These are phyloP conservation scores for Papilio polytes DNA, from an alignment of 1,140 invertebrate species.

Conservation along the genomic window DNA sequence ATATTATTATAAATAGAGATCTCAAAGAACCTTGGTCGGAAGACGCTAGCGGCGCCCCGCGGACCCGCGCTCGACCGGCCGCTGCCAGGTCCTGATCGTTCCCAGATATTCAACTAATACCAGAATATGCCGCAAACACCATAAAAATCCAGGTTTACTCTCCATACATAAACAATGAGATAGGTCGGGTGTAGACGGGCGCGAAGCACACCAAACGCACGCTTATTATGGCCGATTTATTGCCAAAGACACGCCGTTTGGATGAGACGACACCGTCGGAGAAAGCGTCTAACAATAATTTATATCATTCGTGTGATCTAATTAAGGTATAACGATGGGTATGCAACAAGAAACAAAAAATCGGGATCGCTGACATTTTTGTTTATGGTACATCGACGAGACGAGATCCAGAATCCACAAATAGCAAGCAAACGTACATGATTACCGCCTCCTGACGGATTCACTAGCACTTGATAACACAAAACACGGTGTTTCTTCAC, in stretches of 20 bases:
- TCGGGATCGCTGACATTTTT: conserved; percentile 85
- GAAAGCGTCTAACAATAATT: conserved; percentile 80
- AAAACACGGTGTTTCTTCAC: conserved; percentile 78
- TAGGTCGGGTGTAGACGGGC: conserved; percentile 81
- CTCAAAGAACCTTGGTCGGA: conserved; percentile 71
- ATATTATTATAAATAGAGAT: conserved; percentile 82
- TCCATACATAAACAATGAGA: conserved; percentile 84
- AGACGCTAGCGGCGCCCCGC: conserved; percentile 62
- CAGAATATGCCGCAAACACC: conserved; percentile 67
- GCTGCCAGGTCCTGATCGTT: conserved; percentile 54
- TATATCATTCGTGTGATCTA: conserved; percentile 82
- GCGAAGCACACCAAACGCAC: conserved; percentile 80
- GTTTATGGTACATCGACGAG: conserved; percentile 84
- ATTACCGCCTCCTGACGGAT: conserved; percentile 83
- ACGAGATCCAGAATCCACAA: conserved; percentile 84
- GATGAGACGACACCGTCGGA: conserved; percentile 62
- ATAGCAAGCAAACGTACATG: conserved; percentile 83
- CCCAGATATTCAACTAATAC: conserved; percentile 73
- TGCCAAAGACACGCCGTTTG: conserved; percentile 65
- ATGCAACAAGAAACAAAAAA: conserved; percentile 83
- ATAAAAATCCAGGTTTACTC: conserved; percentile 81
- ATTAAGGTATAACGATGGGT: conserved; percentile 81
- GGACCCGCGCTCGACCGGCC: conserved; percentile 53
- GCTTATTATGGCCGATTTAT: conserved; percentile 82
- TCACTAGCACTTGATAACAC: conserved; percentile 81